Conservation (phyloP, 2,888 invertebrate genomes). For the Cynaeus angustus region DNA sequence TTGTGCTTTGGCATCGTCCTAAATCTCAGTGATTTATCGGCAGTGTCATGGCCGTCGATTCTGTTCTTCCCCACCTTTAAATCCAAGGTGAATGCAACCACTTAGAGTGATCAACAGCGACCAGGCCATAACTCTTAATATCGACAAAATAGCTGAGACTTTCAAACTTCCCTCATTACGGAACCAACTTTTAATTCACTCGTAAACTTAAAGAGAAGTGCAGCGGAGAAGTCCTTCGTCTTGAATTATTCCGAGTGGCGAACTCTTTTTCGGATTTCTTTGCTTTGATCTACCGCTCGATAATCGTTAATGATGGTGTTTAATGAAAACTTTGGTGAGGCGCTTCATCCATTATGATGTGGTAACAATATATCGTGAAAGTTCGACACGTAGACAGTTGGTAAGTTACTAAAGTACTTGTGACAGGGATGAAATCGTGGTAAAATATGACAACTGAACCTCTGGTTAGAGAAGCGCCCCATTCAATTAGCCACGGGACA, state of each 20-base stretch:
- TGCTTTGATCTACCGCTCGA: conserved; percentile 24
- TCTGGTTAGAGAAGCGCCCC: conserved; percentile 39
- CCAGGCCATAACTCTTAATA: conserved; percentile 29
- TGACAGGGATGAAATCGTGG: conserved; percentile 54
- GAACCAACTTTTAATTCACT: conserved; percentile 30
- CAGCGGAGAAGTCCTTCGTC: too few relatives aligned
- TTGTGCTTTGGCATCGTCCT: conserved; percentile 15
- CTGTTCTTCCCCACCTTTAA: conserved; percentile 18
- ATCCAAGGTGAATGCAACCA: conserved; percentile 21
- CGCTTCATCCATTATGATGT: conserved; percentile 27
- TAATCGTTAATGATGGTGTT: conserved; percentile 34
- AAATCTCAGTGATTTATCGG: conserved; percentile 27
- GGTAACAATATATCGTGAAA: conserved; percentile 42
- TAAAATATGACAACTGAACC: conserved; percentile 51
- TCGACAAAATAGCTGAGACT: conserved; percentile 12
- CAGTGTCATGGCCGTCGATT: conserved; percentile 18
- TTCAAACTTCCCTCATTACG: conserved; percentile 31
- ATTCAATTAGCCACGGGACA: conserved; percentile 51
- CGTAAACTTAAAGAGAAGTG: too few relatives aligned
- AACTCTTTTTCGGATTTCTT: conserved; percentile 5
- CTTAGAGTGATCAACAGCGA: conserved; percentile 19
- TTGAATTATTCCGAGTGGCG: conserved; percentile 6
- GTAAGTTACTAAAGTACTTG: conserved; percentile 45
- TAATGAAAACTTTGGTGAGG: conserved; percentile 30
- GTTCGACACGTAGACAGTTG: conserved; percentile 43